These are phyloP conservation scores for Troides oblongomaculatus DNA, from an alignment of 2,888 invertebrate genomes.

Conservation along the genomic window DNA sequence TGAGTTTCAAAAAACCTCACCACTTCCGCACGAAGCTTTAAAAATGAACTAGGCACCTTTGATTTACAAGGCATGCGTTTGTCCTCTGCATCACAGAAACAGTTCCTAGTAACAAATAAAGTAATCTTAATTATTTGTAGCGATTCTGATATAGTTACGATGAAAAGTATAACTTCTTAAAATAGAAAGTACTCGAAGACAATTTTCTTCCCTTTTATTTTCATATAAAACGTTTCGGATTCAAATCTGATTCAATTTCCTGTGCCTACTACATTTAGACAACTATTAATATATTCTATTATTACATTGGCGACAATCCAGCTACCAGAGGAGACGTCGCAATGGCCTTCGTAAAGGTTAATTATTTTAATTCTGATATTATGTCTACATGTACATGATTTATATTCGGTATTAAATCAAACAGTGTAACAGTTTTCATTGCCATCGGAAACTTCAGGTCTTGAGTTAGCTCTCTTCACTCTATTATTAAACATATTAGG, in stretches of 20 bases:
- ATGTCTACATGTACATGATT: slow-evolving; percentile 31
- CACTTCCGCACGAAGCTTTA: not conserved
- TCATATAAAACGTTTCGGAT: not conserved
- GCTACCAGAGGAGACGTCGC: slow-evolving; percentile 57
- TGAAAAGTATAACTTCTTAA: not conserved
- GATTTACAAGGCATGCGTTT: not conserved
- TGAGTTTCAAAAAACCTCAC: not conserved
- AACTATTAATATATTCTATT: slow-evolving; percentile 43
- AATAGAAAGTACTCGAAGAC: not conserved
- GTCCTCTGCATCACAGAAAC: not conserved
- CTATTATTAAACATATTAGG: not conserved
- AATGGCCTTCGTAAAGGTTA: slow-evolving; percentile 70
- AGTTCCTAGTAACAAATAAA: not conserved
- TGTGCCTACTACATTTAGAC: slow-evolving; percentile 24
- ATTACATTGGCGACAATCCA: slow-evolving; percentile 62
- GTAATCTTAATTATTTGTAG: too few species aligned
- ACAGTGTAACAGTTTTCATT: slow-evolving; percentile 1
- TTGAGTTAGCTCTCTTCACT: not conserved
- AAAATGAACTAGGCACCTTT: not conserved
- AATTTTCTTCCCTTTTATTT: not conserved
- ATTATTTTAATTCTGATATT: slow-evolving; percentile 62
- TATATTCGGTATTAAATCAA: slow-evolving; percentile 9
- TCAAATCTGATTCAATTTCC: slow-evolving; percentile 31
- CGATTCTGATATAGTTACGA: too few species aligned
- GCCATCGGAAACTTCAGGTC: not conserved